A percentile compares a stretch with the other conserved stretches of the same genome.
Evolutionary conservation across 2,888 invertebrate species (phyloP).

Genomic region (Tortricodes alternella): DNA sequence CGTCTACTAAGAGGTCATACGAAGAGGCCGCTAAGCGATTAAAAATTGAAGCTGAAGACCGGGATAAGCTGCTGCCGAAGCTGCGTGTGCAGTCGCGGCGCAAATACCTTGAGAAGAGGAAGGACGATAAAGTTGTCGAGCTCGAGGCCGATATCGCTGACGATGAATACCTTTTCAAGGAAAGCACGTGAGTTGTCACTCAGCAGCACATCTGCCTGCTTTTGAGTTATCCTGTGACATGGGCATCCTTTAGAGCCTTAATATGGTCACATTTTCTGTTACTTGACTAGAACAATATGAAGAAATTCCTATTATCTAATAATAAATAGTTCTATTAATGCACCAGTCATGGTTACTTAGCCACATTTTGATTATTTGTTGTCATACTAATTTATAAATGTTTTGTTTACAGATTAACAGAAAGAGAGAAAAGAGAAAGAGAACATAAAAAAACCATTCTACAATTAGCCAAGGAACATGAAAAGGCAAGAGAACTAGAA

Average conservation of each 20-base stretch:
- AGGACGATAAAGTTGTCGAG: constrained; percentile 97
- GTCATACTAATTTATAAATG: constrained; percentile 3
- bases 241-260: too few species aligned
- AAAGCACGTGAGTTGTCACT: constrained; percentile 87
- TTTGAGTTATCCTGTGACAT: background rate
- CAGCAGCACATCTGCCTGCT: background rate
- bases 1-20: constrained; percentile 86
- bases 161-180: constrained; percentile 97
- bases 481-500: constrained; percentile 95
- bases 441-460: constrained; percentile 96
- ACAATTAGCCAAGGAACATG: constrained; percentile 96
- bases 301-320: too few species aligned
- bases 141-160: constrained; percentile 97
- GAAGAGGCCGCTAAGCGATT: constrained; percentile 96
- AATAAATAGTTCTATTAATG: too few species aligned
- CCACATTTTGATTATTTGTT: too few species aligned
- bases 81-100: constrained; percentile 95
- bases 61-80: constrained; percentile 93
- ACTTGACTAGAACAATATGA: too few species aligned
- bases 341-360: too few species aligned
- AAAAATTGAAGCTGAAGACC: constrained; percentile 92
- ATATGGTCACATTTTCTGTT: too few species aligned
- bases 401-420: constrained; percentile 87
- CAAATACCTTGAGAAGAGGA: constrained; percentile 97
- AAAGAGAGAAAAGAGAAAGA: constrained; percentile 91